Conservation (phyloP, 2,113 vertebrate species). For the Macrotus californicus region DNA sequence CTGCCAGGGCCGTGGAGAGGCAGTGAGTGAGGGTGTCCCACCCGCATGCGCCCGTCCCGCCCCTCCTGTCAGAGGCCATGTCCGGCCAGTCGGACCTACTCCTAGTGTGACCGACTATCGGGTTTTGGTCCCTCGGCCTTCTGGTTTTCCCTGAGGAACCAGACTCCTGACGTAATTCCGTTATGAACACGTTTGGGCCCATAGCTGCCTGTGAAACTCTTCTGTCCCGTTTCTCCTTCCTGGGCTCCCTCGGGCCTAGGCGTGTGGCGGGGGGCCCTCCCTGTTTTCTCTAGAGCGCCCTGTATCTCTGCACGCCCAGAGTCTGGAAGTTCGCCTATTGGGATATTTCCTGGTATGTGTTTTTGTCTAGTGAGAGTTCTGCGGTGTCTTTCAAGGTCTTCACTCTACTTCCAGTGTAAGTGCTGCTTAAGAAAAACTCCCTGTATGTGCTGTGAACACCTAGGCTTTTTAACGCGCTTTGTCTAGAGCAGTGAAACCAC, state of each 20-base stretch:
- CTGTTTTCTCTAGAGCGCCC: background rate
- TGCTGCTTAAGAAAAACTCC: background rate
- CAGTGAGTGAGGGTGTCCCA: accelerated
- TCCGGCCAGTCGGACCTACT: background rate
- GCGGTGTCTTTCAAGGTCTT: background rate
- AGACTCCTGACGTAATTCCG: background rate
- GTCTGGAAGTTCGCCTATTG: background rate
- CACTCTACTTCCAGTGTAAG: background rate
- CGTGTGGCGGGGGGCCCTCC: background rate
- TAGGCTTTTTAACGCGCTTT: background rate
- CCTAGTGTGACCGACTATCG: too few species aligned
- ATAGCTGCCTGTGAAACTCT: background rate
- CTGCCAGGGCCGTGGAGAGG: background rate
- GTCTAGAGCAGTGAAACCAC: background rate
- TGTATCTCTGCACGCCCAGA: background rate
- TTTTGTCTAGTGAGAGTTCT: background rate
- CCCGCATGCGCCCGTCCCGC: too few species aligned
- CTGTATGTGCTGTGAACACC: background rate
- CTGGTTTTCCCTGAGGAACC: background rate
- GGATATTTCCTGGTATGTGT: background rate
- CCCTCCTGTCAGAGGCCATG: accelerated
- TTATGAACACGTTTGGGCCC: background rate
- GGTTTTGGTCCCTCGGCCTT: background rate
- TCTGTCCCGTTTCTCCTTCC: background rate
- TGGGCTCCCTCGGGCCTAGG: background rate